Evolutionary conservation across 1,140 invertebrate genomes (phyloP).

Genomic region (Diabrotica virgifera): DNA sequence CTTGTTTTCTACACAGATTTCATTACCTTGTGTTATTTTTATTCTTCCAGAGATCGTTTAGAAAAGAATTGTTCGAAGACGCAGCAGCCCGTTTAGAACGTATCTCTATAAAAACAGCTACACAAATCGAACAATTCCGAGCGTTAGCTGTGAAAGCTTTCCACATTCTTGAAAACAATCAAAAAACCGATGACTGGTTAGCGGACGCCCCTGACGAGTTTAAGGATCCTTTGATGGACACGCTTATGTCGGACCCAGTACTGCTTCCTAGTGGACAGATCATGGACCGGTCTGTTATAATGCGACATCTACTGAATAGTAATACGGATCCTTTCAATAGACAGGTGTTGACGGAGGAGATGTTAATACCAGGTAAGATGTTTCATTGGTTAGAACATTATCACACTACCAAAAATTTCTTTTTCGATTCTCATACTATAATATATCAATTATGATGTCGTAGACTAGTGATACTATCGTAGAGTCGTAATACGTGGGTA

Average conservation of each 20-base stretch:
- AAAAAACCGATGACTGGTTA: constrained; percentile 84
- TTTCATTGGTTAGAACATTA: too few species aligned
- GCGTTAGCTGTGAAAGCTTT: constrained; percentile 77
- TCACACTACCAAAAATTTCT: too few species aligned
- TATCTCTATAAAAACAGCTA: constrained; percentile 75
- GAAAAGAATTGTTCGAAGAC: constrained; percentile 87
- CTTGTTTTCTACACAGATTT: background rate
- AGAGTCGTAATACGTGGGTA: too few species aligned
- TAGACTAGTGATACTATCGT: too few species aligned
- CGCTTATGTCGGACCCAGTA: constrained; percentile 95
- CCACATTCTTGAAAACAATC: constrained; percentile 75
- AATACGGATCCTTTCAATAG: constrained; percentile 96
- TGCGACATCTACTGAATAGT: constrained; percentile 91
- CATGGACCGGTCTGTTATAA: constrained; percentile 93
- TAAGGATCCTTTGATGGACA: constrained; percentile 96
- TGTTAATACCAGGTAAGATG: constrained; percentile 70
- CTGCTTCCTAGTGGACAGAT: constrained; percentile 89
- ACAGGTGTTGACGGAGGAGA: constrained; percentile 86
- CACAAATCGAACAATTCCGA: constrained; percentile 81
- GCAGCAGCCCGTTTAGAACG: constrained; percentile 78
- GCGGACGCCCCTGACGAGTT: constrained; percentile 97
- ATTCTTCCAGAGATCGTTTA: constrained; percentile 78
- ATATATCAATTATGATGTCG: too few species aligned
- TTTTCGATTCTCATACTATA: too few species aligned
- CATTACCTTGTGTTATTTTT: background rate